phyloP scores from a whole-genome alignment of 2,113 vertebrate genomes.

The Mus spicilegus region DNA sequence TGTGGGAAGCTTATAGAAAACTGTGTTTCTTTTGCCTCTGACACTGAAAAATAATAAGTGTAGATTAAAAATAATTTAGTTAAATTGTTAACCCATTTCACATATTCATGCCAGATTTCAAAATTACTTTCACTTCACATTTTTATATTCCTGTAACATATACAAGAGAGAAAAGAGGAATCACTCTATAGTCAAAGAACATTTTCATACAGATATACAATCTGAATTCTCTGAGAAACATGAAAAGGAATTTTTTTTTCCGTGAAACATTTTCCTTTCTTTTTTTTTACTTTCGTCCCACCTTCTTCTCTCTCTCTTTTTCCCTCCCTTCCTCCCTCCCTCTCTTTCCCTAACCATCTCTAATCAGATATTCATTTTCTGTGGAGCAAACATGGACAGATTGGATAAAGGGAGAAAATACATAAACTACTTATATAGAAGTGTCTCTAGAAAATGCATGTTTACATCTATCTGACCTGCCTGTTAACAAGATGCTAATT shows the following conservation, averaged over 20 bases:
- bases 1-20: conserved; percentile 3
- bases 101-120: conserved; percentile 19
- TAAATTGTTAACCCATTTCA: conserved; percentile 55
- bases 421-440: neutral
- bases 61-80: conserved; percentile 43
- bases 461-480: neutral
- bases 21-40: neutral
- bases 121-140: conserved; percentile 46
- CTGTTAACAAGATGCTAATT: neutral
- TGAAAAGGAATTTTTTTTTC: neutral
- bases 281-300: neutral
- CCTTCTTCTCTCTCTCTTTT: neutral
- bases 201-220: conserved; percentile 26
- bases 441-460: neutral
- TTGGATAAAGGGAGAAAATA: neutral
- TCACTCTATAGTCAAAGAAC: neutral
- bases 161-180: neutral
- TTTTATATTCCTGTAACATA: conserved; percentile 54
- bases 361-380: neutral
- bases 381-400: neutral
- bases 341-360: neutral
- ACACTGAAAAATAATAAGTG: neutral
- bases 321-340: neutral
- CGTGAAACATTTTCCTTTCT: neutral
- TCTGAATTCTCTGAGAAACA: neutral